Evolutionary conservation across 2,797 vertebrate species (phyloP).

Genomic region (Sphenodon punctatus): DNA sequence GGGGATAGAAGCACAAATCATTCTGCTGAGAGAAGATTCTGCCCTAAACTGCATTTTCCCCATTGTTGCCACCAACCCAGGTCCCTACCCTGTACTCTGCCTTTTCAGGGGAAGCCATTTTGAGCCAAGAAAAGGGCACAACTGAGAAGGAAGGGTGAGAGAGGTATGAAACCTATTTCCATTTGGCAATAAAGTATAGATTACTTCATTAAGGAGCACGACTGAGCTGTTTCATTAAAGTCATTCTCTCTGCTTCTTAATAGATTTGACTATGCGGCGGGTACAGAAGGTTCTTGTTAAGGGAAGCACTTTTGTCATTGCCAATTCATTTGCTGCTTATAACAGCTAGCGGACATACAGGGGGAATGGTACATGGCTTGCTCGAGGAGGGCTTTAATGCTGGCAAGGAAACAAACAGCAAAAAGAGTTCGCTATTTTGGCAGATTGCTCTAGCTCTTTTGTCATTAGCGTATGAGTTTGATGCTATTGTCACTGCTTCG

Average conservation of each 20-base stretch:
- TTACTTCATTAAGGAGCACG: neutral
- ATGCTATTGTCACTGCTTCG: neutral
- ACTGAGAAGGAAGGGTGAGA: neutral
- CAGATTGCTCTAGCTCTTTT: neutral
- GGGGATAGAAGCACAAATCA: constrained; percentile 32
- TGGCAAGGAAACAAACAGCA: neutral
- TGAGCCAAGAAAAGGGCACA: neutral
- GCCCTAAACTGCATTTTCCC: neutral
- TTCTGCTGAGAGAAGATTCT: neutral
- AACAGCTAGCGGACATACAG: neutral
- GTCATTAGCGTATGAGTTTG: neutral
- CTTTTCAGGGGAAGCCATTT: neutral
- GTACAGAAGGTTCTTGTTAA: neutral
- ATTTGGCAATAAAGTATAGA: neutral
- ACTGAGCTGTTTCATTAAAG: neutral
- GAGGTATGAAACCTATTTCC: neutral
- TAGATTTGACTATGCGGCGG: neutral
- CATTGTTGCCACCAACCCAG: too few relatives aligned
- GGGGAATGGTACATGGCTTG: neutral
- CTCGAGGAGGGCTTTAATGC: neutral
- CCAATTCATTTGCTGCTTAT: neutral
- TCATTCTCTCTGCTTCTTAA: neutral
- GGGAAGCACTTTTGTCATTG: neutral
- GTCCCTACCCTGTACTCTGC: neutral
- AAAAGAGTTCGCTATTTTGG: neutral